Evolutionary conservation across 2,888 invertebrate genomes (phyloP).

Genomic region (Andrena bucephala): DNA sequence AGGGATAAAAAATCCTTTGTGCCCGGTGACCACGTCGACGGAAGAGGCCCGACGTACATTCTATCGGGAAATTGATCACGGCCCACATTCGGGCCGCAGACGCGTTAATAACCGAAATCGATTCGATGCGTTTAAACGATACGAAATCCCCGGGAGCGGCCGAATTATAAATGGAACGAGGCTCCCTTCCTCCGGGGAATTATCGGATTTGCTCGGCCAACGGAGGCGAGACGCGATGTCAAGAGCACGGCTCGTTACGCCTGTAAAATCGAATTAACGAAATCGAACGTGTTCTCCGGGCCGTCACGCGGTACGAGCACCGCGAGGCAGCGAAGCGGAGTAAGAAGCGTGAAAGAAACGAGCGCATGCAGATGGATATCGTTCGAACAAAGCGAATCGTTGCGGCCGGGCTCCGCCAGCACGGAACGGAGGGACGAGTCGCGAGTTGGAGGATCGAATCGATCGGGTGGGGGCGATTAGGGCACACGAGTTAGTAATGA

Average conservation of each 20-base stretch:
- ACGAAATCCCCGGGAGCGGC: neutral
- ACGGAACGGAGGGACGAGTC: constrained; percentile 30
- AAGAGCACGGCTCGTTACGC: constrained; percentile 62
- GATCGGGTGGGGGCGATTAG: constrained; percentile 64
- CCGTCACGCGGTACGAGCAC: too few species aligned
- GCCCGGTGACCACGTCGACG: neutral
- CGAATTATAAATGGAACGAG: constrained; percentile 38
- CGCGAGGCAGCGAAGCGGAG: neutral
- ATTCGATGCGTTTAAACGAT: constrained; percentile 42
- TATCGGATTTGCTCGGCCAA: constrained; percentile 38
- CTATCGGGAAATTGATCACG: constrained; percentile 49
- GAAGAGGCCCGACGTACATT: constrained; percentile 14
- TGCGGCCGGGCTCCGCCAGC: neutral
- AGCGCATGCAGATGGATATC: constrained; percentile 14
- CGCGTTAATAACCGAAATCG: constrained; percentile 54
- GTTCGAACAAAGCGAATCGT: constrained; percentile 20
- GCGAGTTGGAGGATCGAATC: constrained; percentile 53
- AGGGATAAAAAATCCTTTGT: constrained; percentile 38
- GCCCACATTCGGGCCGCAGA: constrained; percentile 24
- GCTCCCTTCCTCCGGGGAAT: constrained; percentile 18
- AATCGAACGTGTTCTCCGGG: constrained; percentile 15
- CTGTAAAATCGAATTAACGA: constrained; percentile 17
- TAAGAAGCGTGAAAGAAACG: neutral
- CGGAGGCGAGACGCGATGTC: constrained; percentile 18
- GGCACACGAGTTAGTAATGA: constrained; percentile 61